phyloP scores from a whole-genome alignment of 2,113 vertebrate genomes.

The Indicator maculatus region DNA sequence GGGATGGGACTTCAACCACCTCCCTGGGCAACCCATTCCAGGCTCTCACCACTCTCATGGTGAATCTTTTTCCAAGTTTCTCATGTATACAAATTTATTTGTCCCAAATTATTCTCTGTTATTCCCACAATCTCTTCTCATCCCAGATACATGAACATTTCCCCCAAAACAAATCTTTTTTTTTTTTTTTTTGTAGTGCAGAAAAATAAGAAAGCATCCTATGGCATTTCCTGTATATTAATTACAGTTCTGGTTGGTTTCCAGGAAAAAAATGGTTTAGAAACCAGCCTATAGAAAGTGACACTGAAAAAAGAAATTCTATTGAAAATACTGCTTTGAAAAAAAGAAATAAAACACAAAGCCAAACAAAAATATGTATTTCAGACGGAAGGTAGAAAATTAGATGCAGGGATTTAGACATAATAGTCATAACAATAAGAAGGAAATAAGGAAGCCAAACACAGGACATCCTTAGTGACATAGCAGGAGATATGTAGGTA shows the following conservation, averaged over 20 bases:
- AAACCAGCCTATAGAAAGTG: not conserved
- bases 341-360: not conserved
- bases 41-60: no score
- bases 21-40: no score
- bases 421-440: not conserved
- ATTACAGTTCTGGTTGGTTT: constrained; percentile 5
- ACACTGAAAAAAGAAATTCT: not conserved
- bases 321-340: not conserved
- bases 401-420: not conserved
- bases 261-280: not conserved
- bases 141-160: not conserved
- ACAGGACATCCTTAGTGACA: not conserved
- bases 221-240: not conserved
- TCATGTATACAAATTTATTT: not conserved
- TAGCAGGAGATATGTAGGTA: not conserved
- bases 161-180: not conserved
- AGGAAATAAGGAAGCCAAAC: not conserved
- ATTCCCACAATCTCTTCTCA: not conserved
- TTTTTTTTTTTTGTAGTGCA: not conserved
- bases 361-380: not conserved
- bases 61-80: not conserved
- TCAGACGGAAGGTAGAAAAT: not conserved
- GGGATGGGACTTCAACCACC: no score
- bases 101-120: not conserved
- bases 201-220: not conserved